A percentile compares a stretch with the other conserved stretches of the same genome.
Conservation (phyloP, 2,888 invertebrate species). For the Morpho achilles region DNA sequence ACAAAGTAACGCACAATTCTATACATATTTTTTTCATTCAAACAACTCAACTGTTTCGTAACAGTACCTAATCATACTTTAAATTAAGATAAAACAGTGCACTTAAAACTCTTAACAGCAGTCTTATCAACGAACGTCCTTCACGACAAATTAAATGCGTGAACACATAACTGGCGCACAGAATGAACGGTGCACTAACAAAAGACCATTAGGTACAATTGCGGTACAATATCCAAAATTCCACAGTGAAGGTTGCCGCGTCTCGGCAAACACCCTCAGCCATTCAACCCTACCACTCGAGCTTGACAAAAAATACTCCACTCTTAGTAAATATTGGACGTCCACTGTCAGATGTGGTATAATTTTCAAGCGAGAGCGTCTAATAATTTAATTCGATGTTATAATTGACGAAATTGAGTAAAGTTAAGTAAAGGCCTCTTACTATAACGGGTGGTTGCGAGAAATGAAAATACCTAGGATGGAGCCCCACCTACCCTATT, state of each 20-base stretch:
- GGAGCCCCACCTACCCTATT: too few species aligned
- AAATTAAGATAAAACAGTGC: conserved; percentile 3
- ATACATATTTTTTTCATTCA: background rate
- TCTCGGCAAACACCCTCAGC: conserved; percentile 68
- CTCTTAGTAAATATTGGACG: conserved; percentile 70
- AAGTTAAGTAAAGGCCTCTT: background rate
- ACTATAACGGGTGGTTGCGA: too few species aligned
- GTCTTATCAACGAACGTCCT: conserved; percentile 23
- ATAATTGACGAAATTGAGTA: too few species aligned
- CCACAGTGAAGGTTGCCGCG: conserved; percentile 46
- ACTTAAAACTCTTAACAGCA: conserved; percentile 10
- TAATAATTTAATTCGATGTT: too few species aligned
- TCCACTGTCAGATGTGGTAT: conserved; percentile 46
- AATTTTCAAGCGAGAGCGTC: conserved; percentile 31
- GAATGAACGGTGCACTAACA: conserved; percentile 23
- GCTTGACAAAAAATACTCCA: conserved; percentile 76
- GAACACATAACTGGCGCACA: conserved; percentile 24
- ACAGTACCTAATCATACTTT: background rate
- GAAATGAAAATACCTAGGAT: too few species aligned
- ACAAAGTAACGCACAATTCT: too few species aligned
- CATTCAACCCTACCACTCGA: conserved; percentile 76
- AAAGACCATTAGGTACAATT: conserved; percentile 31
- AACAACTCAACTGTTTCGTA: background rate
- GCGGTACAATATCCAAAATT: conserved; percentile 50
- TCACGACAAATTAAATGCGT: conserved; percentile 26